phyloP scores from a whole-genome alignment of 2,888 invertebrate species.

The Drosophila nr. perissopoda region DNA sequence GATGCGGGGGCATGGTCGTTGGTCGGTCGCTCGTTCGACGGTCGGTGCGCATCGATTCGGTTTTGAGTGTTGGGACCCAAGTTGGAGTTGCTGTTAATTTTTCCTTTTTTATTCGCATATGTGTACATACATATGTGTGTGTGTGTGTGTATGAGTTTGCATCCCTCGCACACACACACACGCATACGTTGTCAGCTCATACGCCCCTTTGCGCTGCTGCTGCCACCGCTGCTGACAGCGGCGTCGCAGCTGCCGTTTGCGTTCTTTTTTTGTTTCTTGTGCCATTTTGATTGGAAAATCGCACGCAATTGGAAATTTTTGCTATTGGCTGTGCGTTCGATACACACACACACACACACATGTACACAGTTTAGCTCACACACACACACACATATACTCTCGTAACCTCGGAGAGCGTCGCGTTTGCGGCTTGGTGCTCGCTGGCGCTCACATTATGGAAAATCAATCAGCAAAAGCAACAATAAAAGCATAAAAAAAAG shows the following conservation, averaged over 20 bases:
- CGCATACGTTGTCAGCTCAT: conserved; percentile 30
- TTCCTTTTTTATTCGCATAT: conserved; percentile 46
- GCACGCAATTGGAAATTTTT: conserved; percentile 80
- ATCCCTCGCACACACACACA: conserved; percentile 42
- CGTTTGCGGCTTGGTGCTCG: conserved; percentile 32
- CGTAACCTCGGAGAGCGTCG: conserved; percentile 23
- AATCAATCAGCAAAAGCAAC: conserved; percentile 65
- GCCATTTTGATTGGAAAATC: conserved; percentile 80
- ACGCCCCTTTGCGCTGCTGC: conserved; percentile 54
- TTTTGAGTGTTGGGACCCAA: conserved; percentile 59
- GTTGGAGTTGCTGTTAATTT: conserved; percentile 53
- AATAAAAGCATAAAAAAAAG: conserved; percentile 25
- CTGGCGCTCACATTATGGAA: conserved; percentile 74
- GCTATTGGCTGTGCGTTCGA: conserved; percentile 79
- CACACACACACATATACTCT: not conserved
- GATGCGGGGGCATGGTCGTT: conserved; percentile 21
- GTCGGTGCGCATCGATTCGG: conserved; percentile 71
- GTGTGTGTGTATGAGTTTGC: conserved; percentile 40
- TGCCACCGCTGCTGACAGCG: conserved; percentile 25
- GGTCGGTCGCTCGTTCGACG: conserved; percentile 58
- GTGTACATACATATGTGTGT: conserved; percentile 35
- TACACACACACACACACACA: conserved; percentile 52
- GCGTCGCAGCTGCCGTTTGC: conserved; percentile 43
- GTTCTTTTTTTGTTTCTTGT: conserved; percentile 54
- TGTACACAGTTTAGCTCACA: conserved; percentile 7